Evolutionary conservation across 2,888 invertebrate genomes (phyloP).

Genomic region (Didymodactylos carnosus): DNA sequence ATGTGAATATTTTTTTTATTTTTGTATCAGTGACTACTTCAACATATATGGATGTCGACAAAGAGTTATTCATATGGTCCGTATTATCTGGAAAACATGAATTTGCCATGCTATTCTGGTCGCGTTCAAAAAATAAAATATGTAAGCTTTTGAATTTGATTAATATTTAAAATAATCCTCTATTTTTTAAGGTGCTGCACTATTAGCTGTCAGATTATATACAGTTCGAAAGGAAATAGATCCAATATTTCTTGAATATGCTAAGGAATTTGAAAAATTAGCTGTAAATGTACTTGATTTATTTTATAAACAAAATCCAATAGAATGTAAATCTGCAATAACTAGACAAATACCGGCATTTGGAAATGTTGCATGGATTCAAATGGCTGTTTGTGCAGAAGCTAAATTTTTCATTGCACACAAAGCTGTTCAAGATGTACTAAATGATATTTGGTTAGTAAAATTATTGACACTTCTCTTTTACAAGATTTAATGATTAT

Average conservation of each 20-base stretch:
- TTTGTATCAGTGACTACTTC: too few species aligned
- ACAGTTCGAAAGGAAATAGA: constrained; percentile 15
- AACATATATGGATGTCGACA: not conserved
- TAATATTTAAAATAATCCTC: not conserved
- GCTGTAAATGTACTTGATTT: constrained; percentile 28
- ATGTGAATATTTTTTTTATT: not conserved
- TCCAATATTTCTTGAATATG: constrained; percentile 20
- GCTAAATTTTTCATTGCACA: constrained; percentile 33
- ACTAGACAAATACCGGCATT: constrained; percentile 25
- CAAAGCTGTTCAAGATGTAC: constrained; percentile 30
- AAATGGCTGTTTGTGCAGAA: constrained; percentile 29
- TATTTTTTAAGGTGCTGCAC: not conserved
- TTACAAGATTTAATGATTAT: constrained; percentile 25
- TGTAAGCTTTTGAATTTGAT: not conserved
- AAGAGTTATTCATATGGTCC: constrained; percentile 29
- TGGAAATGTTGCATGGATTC: constrained; percentile 26
- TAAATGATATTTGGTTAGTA: constrained; percentile 32
- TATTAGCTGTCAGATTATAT: not conserved
- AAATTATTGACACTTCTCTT: too few species aligned
- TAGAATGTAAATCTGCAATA: constrained; percentile 25
- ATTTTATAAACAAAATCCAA: constrained; percentile 28
- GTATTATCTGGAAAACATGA: constrained; percentile 25
- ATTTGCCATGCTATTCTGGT: constrained; percentile 30
- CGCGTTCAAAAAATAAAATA: constrained; percentile 19
- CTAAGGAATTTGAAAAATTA: constrained; percentile 19